Evolutionary conservation across 2,113 vertebrate genomes (phyloP).

Genomic region (Crotalus viridis): DNA sequence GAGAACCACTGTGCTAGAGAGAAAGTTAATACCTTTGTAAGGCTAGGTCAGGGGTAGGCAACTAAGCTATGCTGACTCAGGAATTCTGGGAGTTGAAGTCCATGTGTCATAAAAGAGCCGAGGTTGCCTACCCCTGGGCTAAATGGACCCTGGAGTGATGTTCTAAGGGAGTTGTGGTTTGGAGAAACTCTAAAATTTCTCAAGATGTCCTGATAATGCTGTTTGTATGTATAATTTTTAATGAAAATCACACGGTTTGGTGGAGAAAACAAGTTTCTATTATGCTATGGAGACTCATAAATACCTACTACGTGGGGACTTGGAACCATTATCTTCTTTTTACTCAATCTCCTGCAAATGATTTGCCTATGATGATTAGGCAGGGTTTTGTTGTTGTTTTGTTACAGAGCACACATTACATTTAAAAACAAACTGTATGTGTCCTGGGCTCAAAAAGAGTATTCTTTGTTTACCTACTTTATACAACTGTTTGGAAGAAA

Average conservation of each 20-base stretch:
- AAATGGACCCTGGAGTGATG: not conserved
- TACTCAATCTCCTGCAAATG: not conserved
- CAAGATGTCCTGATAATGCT: not conserved
- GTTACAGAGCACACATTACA: not conserved
- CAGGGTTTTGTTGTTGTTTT: not conserved
- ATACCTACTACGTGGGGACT: not conserved
- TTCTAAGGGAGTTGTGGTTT: not conserved
- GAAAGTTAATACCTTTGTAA: not conserved
- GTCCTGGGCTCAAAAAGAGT: not conserved
- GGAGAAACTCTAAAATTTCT: not conserved
- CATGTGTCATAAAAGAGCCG: too few species aligned
- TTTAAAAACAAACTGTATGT: not conserved
- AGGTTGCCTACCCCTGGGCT: not conserved
- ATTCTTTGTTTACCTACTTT: not conserved
- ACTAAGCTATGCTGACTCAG: too few species aligned
- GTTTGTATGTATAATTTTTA: not conserved
- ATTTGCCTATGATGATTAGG: not conserved
- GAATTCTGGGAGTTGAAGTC: too few species aligned
- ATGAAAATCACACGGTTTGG: not conserved
- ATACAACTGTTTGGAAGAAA: not conserved
- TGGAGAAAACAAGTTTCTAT: not conserved
- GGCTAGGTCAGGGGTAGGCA: too few species aligned
- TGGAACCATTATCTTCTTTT: not conserved
- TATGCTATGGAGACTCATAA: not conserved
- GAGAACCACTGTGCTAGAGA: too few species aligned